Percentiles rank a stretch among this genome's conserved stretches.
These are phyloP conservation scores for Hydrophis major DNA, from an alignment of 2,797 vertebrate species.

Conservation along the genomic window DNA sequence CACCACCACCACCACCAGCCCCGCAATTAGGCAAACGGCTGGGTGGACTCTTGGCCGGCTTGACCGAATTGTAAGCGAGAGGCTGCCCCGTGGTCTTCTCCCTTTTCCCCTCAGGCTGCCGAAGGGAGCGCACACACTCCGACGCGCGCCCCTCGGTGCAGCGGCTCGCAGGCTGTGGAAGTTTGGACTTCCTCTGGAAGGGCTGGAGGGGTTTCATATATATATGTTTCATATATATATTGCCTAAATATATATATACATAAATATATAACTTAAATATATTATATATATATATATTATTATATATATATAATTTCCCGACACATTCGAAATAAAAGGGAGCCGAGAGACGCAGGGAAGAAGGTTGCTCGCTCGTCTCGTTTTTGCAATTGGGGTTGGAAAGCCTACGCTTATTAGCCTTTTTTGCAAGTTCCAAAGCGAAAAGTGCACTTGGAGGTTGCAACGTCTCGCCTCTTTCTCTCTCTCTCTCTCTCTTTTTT, in stretches of 20 bases:
- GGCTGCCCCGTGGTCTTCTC: too few species aligned
- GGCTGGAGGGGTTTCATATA: background rate
- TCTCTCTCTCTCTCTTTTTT: too few species aligned
- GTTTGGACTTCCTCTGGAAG: background rate
- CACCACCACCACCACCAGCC: too few species aligned
- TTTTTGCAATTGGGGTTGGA: background rate
- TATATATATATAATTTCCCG: too few species aligned
- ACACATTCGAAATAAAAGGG: background rate
- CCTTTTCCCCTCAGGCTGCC: background rate
- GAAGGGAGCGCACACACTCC: background rate
- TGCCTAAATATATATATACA: too few species aligned
- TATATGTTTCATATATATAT: too few species aligned
- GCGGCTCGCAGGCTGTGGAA: background rate
- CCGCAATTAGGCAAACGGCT: background rate
- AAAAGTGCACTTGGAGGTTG: slow-evolving; percentile 15
- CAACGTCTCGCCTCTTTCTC: background rate
- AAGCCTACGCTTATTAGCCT: too few species aligned
- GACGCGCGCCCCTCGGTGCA: background rate
- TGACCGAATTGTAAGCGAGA: background rate
- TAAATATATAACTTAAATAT: too few species aligned
- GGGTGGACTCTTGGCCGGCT: too few species aligned
- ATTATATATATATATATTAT: too few species aligned
- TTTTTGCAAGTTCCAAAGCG: slow-evolving; percentile 38
- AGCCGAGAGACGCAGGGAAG: background rate
- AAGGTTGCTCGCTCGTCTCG: background rate